Evolutionary conservation across 2,797 vertebrate genomes (phyloP).

Genomic region (Hozukius guyotensis): DNA sequence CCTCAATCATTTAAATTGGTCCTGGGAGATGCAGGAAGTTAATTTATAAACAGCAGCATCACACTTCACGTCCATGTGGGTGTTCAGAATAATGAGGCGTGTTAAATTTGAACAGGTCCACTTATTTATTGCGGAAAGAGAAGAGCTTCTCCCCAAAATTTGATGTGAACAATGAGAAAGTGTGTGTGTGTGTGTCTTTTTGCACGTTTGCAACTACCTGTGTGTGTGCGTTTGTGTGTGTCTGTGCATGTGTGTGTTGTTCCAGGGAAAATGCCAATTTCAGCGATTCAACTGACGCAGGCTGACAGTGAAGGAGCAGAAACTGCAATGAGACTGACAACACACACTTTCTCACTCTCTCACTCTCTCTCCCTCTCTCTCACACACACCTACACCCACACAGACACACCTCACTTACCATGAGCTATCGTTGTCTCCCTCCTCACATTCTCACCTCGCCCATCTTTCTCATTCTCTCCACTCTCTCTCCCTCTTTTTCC

Average conservation of each 20-base stretch:
- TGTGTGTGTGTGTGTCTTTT: neutral
- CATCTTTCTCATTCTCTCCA: neutral
- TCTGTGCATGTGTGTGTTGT: neutral
- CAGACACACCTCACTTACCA: conserved; percentile 1
- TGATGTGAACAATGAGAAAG: neutral
- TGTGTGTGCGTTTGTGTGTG: neutral
- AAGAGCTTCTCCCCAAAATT: neutral
- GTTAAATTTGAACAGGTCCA: conserved; percentile 1
- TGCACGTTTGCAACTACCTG: neutral
- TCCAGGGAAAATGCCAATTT: conserved; percentile 48
- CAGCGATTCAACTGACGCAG: conserved; percentile 39
- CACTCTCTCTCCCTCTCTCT: neutral
- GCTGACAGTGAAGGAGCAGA: conserved; percentile 65
- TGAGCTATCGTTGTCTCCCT: neutral
- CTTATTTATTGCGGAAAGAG: conserved; percentile 17
- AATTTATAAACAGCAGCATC: conserved; percentile 24
- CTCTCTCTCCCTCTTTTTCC: neutral
- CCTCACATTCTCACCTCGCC: neutral
- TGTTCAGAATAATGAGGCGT: conserved; percentile 38
- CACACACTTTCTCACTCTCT: conserved; percentile 14
- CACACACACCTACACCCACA: neutral
- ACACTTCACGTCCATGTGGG: conserved; percentile 20
- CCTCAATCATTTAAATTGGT: conserved; percentile 48
- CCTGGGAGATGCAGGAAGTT: conserved; percentile 21
- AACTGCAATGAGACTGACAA: conserved; percentile 49